Conservation (phyloP, 2,888 invertebrate species). For the Diloba caeruleocephala region DNA sequence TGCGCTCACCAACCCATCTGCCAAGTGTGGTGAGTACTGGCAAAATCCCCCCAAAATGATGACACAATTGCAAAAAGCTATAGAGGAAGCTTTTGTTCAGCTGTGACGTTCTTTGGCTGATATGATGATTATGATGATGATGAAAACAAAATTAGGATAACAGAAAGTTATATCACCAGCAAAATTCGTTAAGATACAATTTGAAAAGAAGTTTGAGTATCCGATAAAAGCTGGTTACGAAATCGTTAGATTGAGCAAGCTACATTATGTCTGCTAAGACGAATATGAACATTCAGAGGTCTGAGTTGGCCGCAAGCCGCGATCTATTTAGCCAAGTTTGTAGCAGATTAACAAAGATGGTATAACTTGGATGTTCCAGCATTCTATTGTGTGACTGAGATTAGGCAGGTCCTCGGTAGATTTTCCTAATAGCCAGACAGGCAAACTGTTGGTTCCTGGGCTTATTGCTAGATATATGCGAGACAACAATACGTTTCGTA, state of each 20-base stretch:
- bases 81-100: no score
- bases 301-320: conserved; percentile 30
- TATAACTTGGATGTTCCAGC: conserved; percentile 47
- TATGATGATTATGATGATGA: no score
- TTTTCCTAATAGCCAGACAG: conserved; percentile 44
- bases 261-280: conserved; percentile 35
- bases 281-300: conserved; percentile 43
- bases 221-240: conserved; percentile 28
- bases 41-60: no score
- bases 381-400: conserved; percentile 52
- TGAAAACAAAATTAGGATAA: no score
- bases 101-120: no score
- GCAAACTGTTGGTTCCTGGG: conserved; percentile 34
- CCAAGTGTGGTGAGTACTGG: no score
- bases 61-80: no score
- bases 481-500: conserved; percentile 30
- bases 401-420: conserved; percentile 39
- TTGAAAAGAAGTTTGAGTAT: no score
- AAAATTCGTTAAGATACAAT: no score
- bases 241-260: conserved; percentile 31
- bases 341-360: conserved; percentile 53
- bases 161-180: no score
- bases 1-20: no score
- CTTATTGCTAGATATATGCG: conserved; percentile 35
- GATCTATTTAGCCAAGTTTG: conserved; percentile 50